These are phyloP conservation scores for Mimas tiliae DNA, from an alignment of 2,888 invertebrate genomes.

Conservation along the genomic window DNA sequence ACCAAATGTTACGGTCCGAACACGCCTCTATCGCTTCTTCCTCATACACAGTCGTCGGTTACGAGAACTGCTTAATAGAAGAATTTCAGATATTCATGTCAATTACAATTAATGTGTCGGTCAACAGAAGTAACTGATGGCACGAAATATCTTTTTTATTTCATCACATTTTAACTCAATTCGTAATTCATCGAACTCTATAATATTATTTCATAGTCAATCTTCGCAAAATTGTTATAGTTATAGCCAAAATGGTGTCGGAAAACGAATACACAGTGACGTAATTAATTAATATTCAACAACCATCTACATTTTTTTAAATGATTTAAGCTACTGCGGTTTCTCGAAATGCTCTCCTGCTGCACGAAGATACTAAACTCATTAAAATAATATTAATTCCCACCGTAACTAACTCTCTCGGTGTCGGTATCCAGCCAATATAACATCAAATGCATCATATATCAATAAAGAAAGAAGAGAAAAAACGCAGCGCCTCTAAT, in stretches of 20 bases:
- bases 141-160: neutral
- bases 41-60: too few species aligned
- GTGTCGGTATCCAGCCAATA: constrained; percentile 70
- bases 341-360: neutral
- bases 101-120: neutral
- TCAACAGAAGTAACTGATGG: neutral
- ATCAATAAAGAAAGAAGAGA: constrained; percentile 58
- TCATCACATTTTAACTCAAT: neutral
- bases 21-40: too few species aligned
- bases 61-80: too few species aligned
- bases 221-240: neutral
- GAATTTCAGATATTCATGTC: neutral
- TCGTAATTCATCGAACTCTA: too few species aligned
- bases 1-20: too few species aligned
- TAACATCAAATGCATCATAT: constrained; percentile 68
- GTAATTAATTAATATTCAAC: neutral
- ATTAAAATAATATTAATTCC: constrained; percentile 72
- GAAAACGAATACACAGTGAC: neutral
- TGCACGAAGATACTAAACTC: neutral
- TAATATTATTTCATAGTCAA: neutral
- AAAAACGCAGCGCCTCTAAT: constrained; percentile 72
- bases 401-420: constrained; percentile 68
- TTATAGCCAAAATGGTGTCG: constrained; percentile 8
- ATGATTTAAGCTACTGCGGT: neutral
- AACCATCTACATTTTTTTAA: neutral